Evolutionary conservation across 2,113 vertebrate genomes (phyloP).

Genomic region (Perca schrenkii): DNA sequence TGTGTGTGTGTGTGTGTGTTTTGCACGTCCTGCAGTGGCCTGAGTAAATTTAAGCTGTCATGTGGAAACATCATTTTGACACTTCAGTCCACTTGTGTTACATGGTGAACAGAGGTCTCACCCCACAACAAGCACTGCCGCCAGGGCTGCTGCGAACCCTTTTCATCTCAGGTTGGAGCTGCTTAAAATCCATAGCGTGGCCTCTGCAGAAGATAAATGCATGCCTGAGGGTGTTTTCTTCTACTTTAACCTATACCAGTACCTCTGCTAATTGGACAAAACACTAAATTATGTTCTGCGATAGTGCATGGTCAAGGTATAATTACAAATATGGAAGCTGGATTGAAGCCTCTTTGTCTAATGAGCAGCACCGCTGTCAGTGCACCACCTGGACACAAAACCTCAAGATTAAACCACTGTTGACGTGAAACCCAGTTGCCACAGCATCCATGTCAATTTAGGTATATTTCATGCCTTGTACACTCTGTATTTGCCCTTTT

Average conservation of each 20-base stretch:
- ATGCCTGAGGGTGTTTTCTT: constrained; percentile 17
- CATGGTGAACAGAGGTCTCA: constrained; percentile 71
- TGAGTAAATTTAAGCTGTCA: constrained; percentile 74
- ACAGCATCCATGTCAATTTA: neutral
- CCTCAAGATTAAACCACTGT: neutral
- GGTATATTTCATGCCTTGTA: constrained; percentile 9
- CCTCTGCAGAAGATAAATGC: constrained; percentile 35
- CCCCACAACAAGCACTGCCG: constrained; percentile 44
- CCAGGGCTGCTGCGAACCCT: constrained; percentile 28
- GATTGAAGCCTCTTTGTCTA: neutral
- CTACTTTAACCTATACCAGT: neutral
- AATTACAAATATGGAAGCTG: constrained; percentile 9
- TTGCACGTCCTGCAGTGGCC: constrained; percentile 44
- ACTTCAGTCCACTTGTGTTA: constrained; percentile 78
- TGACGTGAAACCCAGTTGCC: neutral
- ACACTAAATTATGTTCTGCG: neutral
- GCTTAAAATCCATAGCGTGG: constrained; percentile 42
- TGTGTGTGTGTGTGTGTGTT: constrained; percentile 23
- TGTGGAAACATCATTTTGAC: constrained; percentile 78
- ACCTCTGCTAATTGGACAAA: constrained; percentile 45
- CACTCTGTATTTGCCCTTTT: neutral
- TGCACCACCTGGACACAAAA: constrained; percentile 10
- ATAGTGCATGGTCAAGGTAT: neutral
- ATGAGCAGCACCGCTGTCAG: constrained; percentile 1
- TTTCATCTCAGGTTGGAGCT: constrained; percentile 38